Evolutionary conservation across 2,888 invertebrate genomes (phyloP).

Genomic region (Masnerella sp.): DNA sequence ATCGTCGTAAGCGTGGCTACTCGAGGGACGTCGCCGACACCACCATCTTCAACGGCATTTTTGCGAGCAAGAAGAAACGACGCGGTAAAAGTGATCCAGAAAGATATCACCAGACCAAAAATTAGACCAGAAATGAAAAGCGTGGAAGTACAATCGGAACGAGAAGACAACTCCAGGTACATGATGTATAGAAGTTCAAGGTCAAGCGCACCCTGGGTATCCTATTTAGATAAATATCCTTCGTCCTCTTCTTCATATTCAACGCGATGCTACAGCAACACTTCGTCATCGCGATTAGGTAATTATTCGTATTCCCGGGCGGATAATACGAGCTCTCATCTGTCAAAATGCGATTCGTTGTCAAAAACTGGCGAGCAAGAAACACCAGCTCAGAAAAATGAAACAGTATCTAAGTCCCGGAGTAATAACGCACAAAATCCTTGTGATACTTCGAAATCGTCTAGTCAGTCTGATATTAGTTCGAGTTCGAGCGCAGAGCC

Average conservation of each 20-base stretch:
- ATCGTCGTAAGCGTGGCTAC: constrained; percentile 82
- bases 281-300: constrained; percentile 65
- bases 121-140: constrained; percentile 81
- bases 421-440: constrained; percentile 33
- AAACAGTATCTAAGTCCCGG: constrained; percentile 52
- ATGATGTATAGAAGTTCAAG: constrained; percentile 81
- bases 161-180: constrained; percentile 84
- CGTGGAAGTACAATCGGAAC: constrained; percentile 86
- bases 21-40: constrained; percentile 88
- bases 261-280: constrained; percentile 60
- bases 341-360: constrained; percentile 61
- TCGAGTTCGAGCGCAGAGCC: constrained; percentile 41
- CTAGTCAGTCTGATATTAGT: constrained; percentile 35
- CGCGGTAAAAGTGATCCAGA: constrained; percentile 85
- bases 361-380: constrained; percentile 54
- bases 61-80: constrained; percentile 84
- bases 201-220: constrained; percentile 82
- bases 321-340: constrained; percentile 43
- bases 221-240: constrained; percentile 79
- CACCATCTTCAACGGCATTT: constrained; percentile 81
- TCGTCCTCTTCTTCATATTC: constrained; percentile 60
- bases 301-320: constrained; percentile 69
- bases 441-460: constrained; percentile 30
- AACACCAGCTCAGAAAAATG: constrained; percentile 35
- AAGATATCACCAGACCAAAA: constrained; percentile 81